Evolutionary conservation across 1,140 invertebrate species (phyloP).

Genomic region (Marisa cornuarietis): DNA sequence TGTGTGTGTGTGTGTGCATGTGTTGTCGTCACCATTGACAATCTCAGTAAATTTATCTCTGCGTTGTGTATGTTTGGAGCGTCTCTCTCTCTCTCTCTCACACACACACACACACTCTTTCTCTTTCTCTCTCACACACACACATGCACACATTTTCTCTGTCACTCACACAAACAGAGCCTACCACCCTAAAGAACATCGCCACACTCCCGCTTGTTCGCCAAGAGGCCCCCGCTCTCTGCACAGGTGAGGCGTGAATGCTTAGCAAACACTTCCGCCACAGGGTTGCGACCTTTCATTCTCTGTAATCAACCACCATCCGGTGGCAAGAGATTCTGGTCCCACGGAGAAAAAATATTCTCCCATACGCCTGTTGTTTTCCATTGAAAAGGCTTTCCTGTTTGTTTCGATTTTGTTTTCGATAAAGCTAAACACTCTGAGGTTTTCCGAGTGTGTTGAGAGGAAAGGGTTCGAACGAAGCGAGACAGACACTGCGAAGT

Average conservation of each 20-base stretch:
- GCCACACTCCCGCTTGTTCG: neutral
- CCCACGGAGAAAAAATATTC: no score
- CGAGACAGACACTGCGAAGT: no score
- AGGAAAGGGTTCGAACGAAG: no score
- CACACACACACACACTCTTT: constrained; percentile 4
- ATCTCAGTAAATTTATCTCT: neutral
- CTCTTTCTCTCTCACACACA: neutral
- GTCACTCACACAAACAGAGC: neutral
- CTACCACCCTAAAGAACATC: neutral
- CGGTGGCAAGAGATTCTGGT: neutral
- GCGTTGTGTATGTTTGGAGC: neutral
- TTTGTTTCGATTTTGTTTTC: no score
- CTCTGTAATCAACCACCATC: neutral
- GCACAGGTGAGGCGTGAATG: neutral
- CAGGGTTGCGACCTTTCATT: neutral
- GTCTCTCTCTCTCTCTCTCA: neutral
- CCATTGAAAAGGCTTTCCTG: no score
- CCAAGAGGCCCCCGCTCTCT: neutral
- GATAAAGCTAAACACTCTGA: no score
- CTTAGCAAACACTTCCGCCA: neutral
- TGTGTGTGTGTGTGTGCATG: no score
- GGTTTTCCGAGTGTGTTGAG: no score
- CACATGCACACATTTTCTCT: constrained; percentile 6
- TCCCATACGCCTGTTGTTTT: no score
- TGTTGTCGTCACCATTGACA: no score